A percentile compares a stretch with the other conserved stretches of the same genome.
Conservation (phyloP, 2,113 vertebrate genomes). For the Acanthochromis polyacanthus region DNA sequence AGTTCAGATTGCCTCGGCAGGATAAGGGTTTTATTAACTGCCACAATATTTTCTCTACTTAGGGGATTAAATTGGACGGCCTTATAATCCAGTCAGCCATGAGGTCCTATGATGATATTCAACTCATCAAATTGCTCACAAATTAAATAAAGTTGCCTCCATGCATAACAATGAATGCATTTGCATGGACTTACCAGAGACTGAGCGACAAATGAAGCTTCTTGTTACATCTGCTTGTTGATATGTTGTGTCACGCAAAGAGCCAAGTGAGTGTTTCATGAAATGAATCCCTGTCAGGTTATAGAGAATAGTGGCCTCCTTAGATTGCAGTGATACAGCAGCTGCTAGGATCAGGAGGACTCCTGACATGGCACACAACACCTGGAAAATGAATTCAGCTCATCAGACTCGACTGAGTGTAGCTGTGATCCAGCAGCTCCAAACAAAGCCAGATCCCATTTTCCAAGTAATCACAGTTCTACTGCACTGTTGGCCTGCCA, state of each 20-base stretch:
- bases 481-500: not conserved
- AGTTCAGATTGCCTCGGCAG: not conserved
- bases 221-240: not conserved
- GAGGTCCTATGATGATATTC: conserved; percentile 26
- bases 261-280: conserved; percentile 10
- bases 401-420: conserved; percentile 1
- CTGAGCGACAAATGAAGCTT: not conserved
- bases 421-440: conserved; percentile 3
- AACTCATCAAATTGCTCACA: conserved; percentile 31
- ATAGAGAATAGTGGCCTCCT: not conserved
- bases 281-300: conserved; percentile 7
- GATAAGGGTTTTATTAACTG: conserved; percentile 26
- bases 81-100: conserved; percentile 37
- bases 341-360: not conserved
- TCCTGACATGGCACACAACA: not conserved
- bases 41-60: conserved; percentile 5
- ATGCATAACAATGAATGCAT: conserved; percentile 36
- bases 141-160: conserved; percentile 25
- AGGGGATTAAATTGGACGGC: conserved; percentile 10
- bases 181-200: conserved; percentile 2
- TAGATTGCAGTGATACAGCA: not conserved
- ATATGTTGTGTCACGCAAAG: conserved; percentile 3
- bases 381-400: conserved; percentile 13
- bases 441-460: conserved; percentile 2
- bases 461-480: not conserved